Conservation (phyloP, 2,888 invertebrate genomes). For the Meandrusa payeni region DNA sequence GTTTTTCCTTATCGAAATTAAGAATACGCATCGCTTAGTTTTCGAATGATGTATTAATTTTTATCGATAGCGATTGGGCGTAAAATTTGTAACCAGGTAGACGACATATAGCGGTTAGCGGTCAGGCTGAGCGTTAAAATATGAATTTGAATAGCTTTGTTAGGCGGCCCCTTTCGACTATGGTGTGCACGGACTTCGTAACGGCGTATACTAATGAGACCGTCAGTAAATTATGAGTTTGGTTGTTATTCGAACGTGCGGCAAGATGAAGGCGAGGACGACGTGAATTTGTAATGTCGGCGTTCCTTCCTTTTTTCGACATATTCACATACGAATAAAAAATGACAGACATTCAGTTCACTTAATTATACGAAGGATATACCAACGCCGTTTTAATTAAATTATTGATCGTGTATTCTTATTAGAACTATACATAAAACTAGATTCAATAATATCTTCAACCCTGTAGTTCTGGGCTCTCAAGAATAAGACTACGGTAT, state of each 20-base stretch:
- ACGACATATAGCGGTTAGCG: constrained; percentile 61
- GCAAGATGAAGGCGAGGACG: constrained; percentile 68
- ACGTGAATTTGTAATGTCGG: constrained; percentile 61
- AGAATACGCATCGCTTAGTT: constrained; percentile 31
- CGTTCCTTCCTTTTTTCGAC: constrained; percentile 48
- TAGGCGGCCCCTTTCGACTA: constrained; percentile 54
- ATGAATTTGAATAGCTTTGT: constrained; percentile 67
- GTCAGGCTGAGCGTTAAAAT: constrained; percentile 70
- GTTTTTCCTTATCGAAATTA: constrained; percentile 52
- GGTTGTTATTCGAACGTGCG: constrained; percentile 59
- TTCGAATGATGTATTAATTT: constrained; percentile 71
- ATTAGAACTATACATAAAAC: too few relatives aligned
- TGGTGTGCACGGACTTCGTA: constrained; percentile 51
- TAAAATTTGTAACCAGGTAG: constrained; percentile 64
- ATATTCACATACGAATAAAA: constrained; percentile 34
- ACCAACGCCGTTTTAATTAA: not conserved
- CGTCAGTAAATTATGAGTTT: constrained; percentile 62
- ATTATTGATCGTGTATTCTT: too few relatives aligned
- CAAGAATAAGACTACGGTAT: too few relatives aligned
- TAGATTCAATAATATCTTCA: too few relatives aligned
- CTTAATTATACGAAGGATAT: constrained; percentile 17
- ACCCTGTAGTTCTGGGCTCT: too few relatives aligned
- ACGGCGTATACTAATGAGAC: constrained; percentile 66
- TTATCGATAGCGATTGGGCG: constrained; percentile 71
- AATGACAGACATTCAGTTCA: constrained; percentile 32